Conservation (phyloP, 2,888 invertebrate genomes). For the Drosophila bunnanda region DNA sequence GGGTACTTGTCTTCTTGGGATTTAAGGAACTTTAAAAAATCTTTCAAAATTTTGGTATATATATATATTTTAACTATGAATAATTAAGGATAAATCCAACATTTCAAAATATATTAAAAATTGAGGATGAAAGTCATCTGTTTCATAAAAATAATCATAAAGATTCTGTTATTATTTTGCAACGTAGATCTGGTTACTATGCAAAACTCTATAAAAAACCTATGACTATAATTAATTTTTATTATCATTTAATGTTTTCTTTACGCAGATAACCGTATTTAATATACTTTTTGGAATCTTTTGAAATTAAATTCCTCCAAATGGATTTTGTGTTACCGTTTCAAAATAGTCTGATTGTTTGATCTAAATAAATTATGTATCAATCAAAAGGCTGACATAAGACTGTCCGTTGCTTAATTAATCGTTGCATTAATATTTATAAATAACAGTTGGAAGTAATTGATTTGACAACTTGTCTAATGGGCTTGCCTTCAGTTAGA, state of each 20-base stretch:
- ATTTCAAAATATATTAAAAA: no score
- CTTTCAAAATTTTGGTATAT: no score
- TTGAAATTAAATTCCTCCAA: neutral
- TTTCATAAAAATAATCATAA: no score
- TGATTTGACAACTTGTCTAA: constrained; percentile 22
- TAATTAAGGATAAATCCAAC: no score
- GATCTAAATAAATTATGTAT: constrained; percentile 16
- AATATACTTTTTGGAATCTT: neutral
- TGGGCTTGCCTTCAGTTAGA: constrained; percentile 1
- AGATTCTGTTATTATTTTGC: no score
- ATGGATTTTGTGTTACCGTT: no score
- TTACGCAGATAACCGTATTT: neutral
- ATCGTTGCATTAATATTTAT: constrained; percentile 30
- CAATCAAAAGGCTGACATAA: neutral
- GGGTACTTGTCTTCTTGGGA: no score
- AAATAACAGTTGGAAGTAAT: constrained; percentile 5
- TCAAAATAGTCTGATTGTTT: neutral
- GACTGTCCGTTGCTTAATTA: constrained; percentile 2
- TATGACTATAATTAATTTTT: neutral
- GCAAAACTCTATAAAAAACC: neutral
- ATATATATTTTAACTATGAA: no score
- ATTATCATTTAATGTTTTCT: neutral
- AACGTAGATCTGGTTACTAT: neutral
- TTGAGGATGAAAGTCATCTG: no score
- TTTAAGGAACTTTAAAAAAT: no score